phyloP scores from a whole-genome alignment of 1,140 invertebrate species.

The Trialeurodes vaporariorum region DNA sequence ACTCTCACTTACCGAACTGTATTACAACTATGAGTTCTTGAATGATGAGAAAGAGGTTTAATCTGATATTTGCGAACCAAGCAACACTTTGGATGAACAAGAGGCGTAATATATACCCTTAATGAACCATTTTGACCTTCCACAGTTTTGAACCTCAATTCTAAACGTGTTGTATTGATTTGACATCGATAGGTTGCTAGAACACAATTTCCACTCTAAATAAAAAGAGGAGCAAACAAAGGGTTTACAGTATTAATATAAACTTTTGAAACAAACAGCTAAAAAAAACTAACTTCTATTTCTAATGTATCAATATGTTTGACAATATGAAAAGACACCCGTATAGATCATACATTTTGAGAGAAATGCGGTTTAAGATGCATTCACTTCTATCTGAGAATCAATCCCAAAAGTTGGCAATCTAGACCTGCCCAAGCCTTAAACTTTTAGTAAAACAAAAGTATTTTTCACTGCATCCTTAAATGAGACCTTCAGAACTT shows the following conservation, averaged over 20 bases:
- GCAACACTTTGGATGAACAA: slow-evolving; percentile 64
- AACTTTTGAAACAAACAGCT: slow-evolving; percentile 4
- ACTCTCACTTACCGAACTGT: too few species aligned
- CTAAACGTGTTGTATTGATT: slow-evolving; percentile 71
- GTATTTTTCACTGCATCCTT: too few species aligned
- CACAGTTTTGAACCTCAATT: slow-evolving; percentile 62
- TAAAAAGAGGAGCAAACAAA: slow-evolving; percentile 2
- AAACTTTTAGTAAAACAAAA: too few species aligned
- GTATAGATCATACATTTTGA: too few species aligned
- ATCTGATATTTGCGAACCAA: slow-evolving; percentile 54
- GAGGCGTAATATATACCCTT: slow-evolving; percentile 66
- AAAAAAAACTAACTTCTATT: neutral
- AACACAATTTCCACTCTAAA: slow-evolving; percentile 57
- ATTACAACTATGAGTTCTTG: slow-evolving; percentile 48
- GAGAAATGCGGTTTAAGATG: too few species aligned
- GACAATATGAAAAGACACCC: neutral
- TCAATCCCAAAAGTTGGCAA: too few species aligned
- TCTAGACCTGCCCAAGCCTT: too few species aligned
- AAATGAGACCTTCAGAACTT: too few species aligned
- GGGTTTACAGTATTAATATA: neutral
- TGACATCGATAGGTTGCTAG: slow-evolving; percentile 65
- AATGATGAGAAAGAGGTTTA: slow-evolving; percentile 62
- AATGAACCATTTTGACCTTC: slow-evolving; percentile 68
- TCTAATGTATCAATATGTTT: slow-evolving; percentile 3
- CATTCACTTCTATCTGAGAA: too few species aligned